Base-by-base conservation (phyloP, 2,113 vertebrate species). In the Fulica atra region DNA sequence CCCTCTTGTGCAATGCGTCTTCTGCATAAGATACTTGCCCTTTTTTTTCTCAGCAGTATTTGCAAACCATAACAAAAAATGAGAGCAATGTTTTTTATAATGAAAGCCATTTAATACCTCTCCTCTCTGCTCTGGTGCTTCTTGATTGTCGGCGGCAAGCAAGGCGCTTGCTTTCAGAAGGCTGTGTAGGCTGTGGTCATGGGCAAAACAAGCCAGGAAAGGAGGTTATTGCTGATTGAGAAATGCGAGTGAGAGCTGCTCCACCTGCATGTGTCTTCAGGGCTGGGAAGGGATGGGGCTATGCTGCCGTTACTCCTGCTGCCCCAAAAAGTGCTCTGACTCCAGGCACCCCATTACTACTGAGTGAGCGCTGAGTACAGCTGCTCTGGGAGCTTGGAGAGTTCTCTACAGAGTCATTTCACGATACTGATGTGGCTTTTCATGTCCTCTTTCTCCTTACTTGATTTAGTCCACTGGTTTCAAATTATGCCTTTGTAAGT, bases 71-170 rank as follows among this genome's bases (percentile, higher is more conserved):
- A 53, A 23, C 3, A 76, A 48, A 8, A 79, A 64, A 18, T 5
- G 76, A 5, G 21, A 59, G 20, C 23, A 14, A 9, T 25, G 24
- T 15, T 44, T 35, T 68, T 25, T 28, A 16, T 51, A 57, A 40
- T 6, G 15, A 21, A 59, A 70, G 8, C 16, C 40, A 4, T 66
- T 81, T 61, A n/a, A 19, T 68, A 14, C 44, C 2, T 48, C 31
- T 81, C 7, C 31, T 72, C 11, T 74, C 20, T 78, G 14, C 20
- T 69, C 17, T 57, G 17, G 21, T 72, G 44, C 33, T 9, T 93
- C 28, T 63, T 2, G 0, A 78, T 50, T 11, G 0, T 0, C 33
- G 13, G 40, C 1, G 8, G 26, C 56, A 81, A 63, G 19, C 4
- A 36, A 7, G 16, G 7, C 35, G 24, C 3, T 44, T 15, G 72